Evolutionary conservation across 2,888 invertebrate genomes (phyloP), one percentile per base, ranked within the genome.

Genomic region (Philereme transversata): DNA sequence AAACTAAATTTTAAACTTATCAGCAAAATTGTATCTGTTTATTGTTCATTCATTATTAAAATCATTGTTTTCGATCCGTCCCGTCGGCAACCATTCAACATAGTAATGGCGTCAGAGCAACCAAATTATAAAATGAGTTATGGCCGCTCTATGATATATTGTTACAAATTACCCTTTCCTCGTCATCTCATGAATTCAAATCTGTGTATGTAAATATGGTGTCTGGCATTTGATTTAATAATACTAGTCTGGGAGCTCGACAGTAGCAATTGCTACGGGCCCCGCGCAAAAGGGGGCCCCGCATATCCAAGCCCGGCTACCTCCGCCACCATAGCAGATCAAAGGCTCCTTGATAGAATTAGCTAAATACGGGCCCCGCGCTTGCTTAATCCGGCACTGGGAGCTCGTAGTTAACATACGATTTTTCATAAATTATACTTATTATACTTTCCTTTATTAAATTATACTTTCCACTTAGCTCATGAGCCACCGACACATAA

Each of bases 161-260:
- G 74, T 76, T 81, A 86, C 84, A 83, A 87, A 87, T 88, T 86
- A 85, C 79, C 86, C 82, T 82, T 82, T 81, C 81, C 76, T 76
- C 73, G 69, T 54, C 58, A 58, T 70, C 69, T 65, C 65, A 79
- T 81, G 82, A 79, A 79, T 77, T 77, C 74, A 71, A 75, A 79
- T 82, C 78, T 81, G 74, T 84, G 80, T 84, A 88, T 88, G 87
- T 89, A 89, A 90, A 89, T 88, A 88, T 79, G 84, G 81, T 78
- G 82, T 77, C 80, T 77, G 78, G 71, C 70, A 65, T 82, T 84
- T 87, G 88, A 88, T 87, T 88, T 84, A 86, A 87, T 87, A 86
- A 87, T 49, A 8, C 10, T 50, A 53, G 52, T n/a, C n/a, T 4
- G 50, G n/a, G 50, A 57, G 57, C 22, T 10, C 7, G 46, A 22